Percentiles rank a stretch among this genome's conserved stretches.
Evolutionary conservation across 2,888 invertebrate genomes (phyloP).

Genomic region (Nesidiocoris tenuis): DNA sequence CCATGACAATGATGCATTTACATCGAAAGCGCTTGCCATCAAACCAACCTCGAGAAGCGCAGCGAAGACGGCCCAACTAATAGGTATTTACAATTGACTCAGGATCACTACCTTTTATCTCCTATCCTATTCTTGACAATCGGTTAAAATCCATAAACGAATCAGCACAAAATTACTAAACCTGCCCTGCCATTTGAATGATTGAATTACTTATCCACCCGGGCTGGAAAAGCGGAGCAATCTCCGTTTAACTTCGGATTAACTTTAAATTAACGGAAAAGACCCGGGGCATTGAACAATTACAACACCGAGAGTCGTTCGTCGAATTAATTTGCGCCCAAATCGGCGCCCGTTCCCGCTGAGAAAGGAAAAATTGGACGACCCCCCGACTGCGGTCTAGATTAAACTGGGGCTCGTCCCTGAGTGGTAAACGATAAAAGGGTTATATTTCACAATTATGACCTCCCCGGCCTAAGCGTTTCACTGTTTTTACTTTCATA

Average conservation of each 20-base stretch:
- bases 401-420: background rate
- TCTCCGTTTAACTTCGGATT: background rate
- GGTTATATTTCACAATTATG: background rate
- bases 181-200: too few relatives aligned
- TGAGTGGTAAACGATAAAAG: background rate
- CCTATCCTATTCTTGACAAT: too few relatives aligned
- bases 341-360: constrained; percentile 12
- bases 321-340: constrained; percentile 7
- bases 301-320: background rate
- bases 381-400: background rate
- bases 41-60: too few relatives aligned
- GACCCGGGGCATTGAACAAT: background rate
- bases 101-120: too few relatives aligned
- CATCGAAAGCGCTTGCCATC: too few relatives aligned
- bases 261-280: background rate
- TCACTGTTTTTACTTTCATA: background rate
- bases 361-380: constrained; percentile 7
- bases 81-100: too few relatives aligned
- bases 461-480: background rate
- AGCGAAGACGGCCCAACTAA: too few relatives aligned
- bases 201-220: too few relatives aligned
- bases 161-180: too few relatives aligned
- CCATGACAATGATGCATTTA: too few relatives aligned
- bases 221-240: background rate
- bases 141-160: too few relatives aligned